phyloP scores from a whole-genome alignment of 1,140 invertebrate genomes.

The Sycobia sp. region DNA sequence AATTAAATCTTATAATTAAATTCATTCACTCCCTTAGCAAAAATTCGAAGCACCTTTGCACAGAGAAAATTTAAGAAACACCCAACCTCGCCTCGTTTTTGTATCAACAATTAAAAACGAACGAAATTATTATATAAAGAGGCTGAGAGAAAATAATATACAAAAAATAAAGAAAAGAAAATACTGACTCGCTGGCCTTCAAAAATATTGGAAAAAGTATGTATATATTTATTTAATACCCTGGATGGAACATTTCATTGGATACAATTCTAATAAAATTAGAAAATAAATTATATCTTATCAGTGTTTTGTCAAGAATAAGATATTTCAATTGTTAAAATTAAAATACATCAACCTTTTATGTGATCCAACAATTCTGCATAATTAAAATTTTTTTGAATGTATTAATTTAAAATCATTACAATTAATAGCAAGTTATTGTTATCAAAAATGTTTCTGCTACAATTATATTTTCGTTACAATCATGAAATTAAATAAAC shows the following conservation, averaged over 20 bases:
- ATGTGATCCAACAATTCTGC: constrained; percentile 19
- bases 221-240: constrained; percentile 25
- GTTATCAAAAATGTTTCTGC: not conserved
- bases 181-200: constrained; percentile 31
- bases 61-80: constrained; percentile 16
- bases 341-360: constrained; percentile 27
- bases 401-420: not conserved
- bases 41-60: constrained; percentile 16
- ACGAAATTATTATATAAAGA: constrained; percentile 3
- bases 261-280: constrained; percentile 12
- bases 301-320: constrained; percentile 23
- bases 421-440: too few species aligned
- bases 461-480: not conserved
- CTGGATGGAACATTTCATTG: constrained; percentile 31
- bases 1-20: constrained; percentile 32
- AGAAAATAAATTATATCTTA: constrained; percentile 22
- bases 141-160: constrained; percentile 17
- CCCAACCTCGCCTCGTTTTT: constrained; percentile 14
- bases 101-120: constrained; percentile 26
- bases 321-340: constrained; percentile 22
- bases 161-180: constrained; percentile 31
- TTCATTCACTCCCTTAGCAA: constrained; percentile 21
- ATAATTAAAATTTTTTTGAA: constrained; percentile 4
- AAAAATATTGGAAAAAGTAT: constrained; percentile 23
- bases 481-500: too few species aligned